Evolutionary conservation across 2,888 invertebrate genomes (phyloP), one percentile per base, ranked within the genome.

Genomic region (Campaea margaritaria): DNA sequence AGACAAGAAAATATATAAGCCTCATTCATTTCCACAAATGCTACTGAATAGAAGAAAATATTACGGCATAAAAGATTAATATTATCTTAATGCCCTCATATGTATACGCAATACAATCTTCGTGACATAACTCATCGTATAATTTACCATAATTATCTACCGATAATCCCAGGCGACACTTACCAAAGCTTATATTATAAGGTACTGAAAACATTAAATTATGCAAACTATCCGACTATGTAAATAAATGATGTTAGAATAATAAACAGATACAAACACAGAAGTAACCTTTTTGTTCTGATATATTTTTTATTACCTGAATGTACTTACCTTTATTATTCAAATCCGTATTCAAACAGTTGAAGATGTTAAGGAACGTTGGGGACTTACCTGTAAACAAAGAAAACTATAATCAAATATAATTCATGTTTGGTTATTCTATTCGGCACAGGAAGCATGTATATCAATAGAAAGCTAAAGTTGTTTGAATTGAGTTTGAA

Each of bases 321-420:
- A 51, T 43, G 13, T 9, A 51, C 51, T 48, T 51, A 55, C 55
- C 55, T 50, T 60, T 55, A 39, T 21, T 36, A 27, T 12, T 15
- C 15, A 13, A 43, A 21, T 43, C 42, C 38, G 2, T 16, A 39
- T 9, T 51, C 34, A n/a, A 28, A 34, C 9, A n/a, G n/a, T 13
- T 16, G 21, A 14, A 5, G 16, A 31, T 44, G 44, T 34, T 0
- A 10, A 42, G 15, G 11, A 42, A n/a, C 36, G 15, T 7, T n/a
- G n/a, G n/a, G 36, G 60, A 64, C 75, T 75, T 76, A 78, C 78
- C 75, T 78, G 75, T 14, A 72, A 76, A 67, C 50, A 76, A 75
- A 66, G 68, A 75, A 70, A 54, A 74, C 55, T 68, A 70, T 52
- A 67, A 70, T 78, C 65, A 72, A 74, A 72, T 41, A 56, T 71